Evolutionary conservation across 2,797 vertebrate species (phyloP).

Genomic region (Enteromius anoplus): DNA sequence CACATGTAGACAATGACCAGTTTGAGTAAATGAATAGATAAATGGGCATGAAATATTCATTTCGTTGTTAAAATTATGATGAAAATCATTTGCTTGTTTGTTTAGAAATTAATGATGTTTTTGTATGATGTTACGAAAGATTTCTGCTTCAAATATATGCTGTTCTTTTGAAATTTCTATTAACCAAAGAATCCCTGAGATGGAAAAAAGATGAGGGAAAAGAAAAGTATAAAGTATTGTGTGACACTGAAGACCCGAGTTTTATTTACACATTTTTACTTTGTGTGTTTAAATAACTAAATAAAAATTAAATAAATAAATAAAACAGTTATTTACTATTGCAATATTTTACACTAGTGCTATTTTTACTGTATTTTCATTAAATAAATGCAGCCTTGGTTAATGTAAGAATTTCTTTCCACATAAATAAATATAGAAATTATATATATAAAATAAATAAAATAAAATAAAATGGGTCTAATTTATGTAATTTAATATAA

Average conservation of each 20-base stretch:
- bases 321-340: not conserved
- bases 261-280: not conserved
- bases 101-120: not conserved
- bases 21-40: constrained; percentile 17
- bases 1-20: not conserved
- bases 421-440: not conserved
- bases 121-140: not conserved
- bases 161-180: not conserved
- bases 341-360: not conserved
- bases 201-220: too few species aligned
- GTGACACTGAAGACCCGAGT: not conserved
- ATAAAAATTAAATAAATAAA: too few species aligned
- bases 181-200: not conserved
- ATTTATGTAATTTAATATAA: not conserved
- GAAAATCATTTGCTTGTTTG: not conserved
- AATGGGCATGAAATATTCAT: not conserved
- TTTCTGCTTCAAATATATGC: not conserved
- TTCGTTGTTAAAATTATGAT: not conserved
- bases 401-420: not conserved
- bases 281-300: not conserved
- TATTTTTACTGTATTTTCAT: not conserved
- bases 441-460: too few species aligned
- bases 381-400: not conserved
- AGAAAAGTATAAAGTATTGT: not conserved
- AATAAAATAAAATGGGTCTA: not conserved